phyloP scores from a whole-genome alignment of 92 coral and sea anemone genomes.

The Phymanthus crucifer region DNA sequence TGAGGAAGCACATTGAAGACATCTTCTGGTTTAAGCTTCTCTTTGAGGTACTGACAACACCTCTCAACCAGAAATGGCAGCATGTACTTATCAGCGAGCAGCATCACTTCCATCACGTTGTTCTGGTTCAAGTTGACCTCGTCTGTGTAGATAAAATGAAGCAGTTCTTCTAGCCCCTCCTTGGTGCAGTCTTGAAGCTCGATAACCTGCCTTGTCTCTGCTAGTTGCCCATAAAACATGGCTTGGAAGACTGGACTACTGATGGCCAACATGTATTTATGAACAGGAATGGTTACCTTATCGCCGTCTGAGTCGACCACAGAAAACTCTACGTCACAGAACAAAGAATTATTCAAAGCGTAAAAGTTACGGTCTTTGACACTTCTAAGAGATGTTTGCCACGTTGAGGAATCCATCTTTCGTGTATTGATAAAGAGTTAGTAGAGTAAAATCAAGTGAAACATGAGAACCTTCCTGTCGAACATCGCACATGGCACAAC shows the following conservation, averaged over 20 bases:
- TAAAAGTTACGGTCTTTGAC: constrained; percentile 30
- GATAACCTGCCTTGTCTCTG: constrained; percentile 25
- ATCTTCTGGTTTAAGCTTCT: constrained; percentile 17
- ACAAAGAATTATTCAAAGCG: constrained; percentile 38
- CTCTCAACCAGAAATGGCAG: constrained; percentile 19
- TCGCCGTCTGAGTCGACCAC: constrained; percentile 20
- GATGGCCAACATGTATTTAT: constrained; percentile 31
- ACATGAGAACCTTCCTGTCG: too few species aligned
- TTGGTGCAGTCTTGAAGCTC: constrained; percentile 29
- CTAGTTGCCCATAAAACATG: constrained; percentile 34
- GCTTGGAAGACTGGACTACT: constrained; percentile 46
- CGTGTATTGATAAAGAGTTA: too few species aligned
- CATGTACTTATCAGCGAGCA: constrained; percentile 25
- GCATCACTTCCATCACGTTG: constrained; percentile 32
- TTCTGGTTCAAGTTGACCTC: constrained; percentile 27
- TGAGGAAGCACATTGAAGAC: constrained; percentile 17
- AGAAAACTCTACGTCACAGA: constrained; percentile 36
- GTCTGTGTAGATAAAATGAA: constrained; percentile 35
- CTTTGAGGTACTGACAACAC: constrained; percentile 9
- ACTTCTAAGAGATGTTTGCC: constrained; percentile 32
- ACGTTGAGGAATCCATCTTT: background rate
- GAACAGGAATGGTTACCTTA: constrained; percentile 23
- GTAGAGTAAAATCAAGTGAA: too few species aligned
- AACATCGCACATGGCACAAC: too few species aligned
- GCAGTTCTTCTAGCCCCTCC: constrained; percentile 36